Evolutionary conservation across 2,113 vertebrate genomes (phyloP), one percentile per base, ranked within the genome.

Genomic region (Dasyprocta punctata): DNA sequence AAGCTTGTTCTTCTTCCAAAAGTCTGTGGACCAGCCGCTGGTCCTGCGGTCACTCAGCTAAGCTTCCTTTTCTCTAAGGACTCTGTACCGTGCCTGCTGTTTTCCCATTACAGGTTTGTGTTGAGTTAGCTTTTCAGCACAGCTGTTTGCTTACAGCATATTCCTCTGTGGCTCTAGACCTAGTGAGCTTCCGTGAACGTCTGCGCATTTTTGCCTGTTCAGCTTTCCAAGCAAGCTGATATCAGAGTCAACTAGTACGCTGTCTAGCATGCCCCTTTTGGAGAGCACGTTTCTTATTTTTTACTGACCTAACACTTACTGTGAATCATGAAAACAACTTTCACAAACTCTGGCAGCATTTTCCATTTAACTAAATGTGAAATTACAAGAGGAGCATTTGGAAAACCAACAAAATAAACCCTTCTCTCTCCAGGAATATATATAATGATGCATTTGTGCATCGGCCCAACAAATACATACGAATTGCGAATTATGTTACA

Each of bases 181-280:
- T 38, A 95, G 85, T 17, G 65, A 81, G 90, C 90, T 89, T 81
- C 36, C 60, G 7, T 71, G 87, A 96, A 73, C 26, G 75, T 95
- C 58, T 44, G 61, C 95, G 5, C 33, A 47, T 60, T 96, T 97
- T 38, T 90, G 90, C 93, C 86, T 77, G n/a, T 63, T 95, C 95
- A 94, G 97, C 97, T 97, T 92, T 90, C 75, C 61, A 93, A 85
- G 94, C 77, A 73, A 94, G 89, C 97, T 94, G 96, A 80, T 16
- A 5, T 16, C 2, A 49, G 33, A 58, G 41, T 28, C 24, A 19
- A 86, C 69, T 9, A 0, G 44, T 16, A 30, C 47, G 60, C 65
- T 92, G 77, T 33, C 84, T 52, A 36, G 10, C 12, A 7, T 56
- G 65, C 52, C 56, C 69, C 75, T 28, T n/a, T 65, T 38, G 52